phyloP scores from a whole-genome alignment of 2,113 vertebrate genomes.

The Anarrhichthys ocellatus region DNA sequence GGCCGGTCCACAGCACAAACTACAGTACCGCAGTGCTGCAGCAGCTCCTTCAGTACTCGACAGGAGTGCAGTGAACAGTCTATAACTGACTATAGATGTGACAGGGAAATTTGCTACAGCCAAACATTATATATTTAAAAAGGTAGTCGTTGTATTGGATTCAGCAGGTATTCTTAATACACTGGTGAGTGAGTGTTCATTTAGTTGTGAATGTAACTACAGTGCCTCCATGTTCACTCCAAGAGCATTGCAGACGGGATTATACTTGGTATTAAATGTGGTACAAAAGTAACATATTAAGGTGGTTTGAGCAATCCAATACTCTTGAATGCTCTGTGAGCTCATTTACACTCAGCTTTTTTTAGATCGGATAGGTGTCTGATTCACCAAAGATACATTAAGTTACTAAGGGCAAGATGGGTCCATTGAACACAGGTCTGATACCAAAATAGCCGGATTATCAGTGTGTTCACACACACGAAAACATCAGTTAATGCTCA shows the following conservation, averaged over 20 bases:
- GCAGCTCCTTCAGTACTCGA: neutral
- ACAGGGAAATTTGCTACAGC: neutral
- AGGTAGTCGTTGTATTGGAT: no score
- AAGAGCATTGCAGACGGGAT: neutral
- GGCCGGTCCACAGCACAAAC: neutral
- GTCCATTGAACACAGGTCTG: neutral
- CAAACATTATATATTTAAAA: neutral
- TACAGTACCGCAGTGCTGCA: neutral
- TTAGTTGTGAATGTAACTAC: neutral
- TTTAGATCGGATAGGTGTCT: neutral
- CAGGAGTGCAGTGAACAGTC: neutral
- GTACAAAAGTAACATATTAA: neutral
- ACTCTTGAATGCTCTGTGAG: neutral
- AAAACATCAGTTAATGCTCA: neutral
- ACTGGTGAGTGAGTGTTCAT: neutral
- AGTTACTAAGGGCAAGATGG: neutral
- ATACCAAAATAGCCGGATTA: neutral
- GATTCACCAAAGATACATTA: neutral
- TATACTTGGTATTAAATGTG: neutral
- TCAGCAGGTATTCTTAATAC: neutral
- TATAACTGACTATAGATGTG: neutral
- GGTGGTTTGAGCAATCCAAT: neutral
- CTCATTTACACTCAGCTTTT: neutral
- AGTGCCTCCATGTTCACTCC: neutral
- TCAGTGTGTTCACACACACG: neutral